Conservation (phyloP, 2,888 invertebrate species). For the Cosmopolites sordidus region DNA sequence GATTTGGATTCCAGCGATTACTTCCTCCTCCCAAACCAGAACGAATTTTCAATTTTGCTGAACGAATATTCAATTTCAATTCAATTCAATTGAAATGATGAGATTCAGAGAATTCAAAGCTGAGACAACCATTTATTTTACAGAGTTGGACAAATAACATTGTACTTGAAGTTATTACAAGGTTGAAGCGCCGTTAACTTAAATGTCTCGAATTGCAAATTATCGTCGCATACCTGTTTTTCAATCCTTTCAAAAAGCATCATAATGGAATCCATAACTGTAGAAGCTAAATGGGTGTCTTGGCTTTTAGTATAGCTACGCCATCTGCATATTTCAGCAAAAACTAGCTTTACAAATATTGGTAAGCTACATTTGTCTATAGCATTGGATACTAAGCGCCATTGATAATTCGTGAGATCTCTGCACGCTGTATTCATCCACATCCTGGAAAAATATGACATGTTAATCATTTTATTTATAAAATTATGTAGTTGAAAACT, state of each 20-base stretch:
- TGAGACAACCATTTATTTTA: too few relatives aligned
- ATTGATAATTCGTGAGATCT: slow-evolving; percentile 88
- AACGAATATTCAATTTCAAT: too few relatives aligned
- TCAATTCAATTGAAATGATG: too few relatives aligned
- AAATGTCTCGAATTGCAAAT: too few relatives aligned
- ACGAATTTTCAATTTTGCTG: too few relatives aligned
- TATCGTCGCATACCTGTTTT: slow-evolving; percentile 69
- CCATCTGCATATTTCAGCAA: slow-evolving; percentile 97
- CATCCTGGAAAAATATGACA: slow-evolving; percentile 59
- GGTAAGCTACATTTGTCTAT: slow-evolving; percentile 91
- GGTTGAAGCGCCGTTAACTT: slow-evolving; percentile 7
- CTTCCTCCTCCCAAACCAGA: too few relatives aligned
- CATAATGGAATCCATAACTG: slow-evolving; percentile 96
- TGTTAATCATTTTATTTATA: too few relatives aligned
- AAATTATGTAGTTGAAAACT: too few relatives aligned
- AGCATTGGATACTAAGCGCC: slow-evolving; percentile 90
- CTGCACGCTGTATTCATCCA: slow-evolving; percentile 91
- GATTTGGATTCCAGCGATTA: too few relatives aligned
- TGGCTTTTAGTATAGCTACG: slow-evolving; percentile 91
- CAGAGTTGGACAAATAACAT: too few relatives aligned
- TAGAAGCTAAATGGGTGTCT: slow-evolving; percentile 88
- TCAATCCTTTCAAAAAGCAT: slow-evolving; percentile 94
- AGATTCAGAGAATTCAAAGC: background rate
- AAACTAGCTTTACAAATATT: slow-evolving; percentile 94
- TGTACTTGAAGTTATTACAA: background rate